Evolutionary conservation across 1,140 invertebrate species (phyloP).

Genomic region (Asbolus verrucosus): DNA sequence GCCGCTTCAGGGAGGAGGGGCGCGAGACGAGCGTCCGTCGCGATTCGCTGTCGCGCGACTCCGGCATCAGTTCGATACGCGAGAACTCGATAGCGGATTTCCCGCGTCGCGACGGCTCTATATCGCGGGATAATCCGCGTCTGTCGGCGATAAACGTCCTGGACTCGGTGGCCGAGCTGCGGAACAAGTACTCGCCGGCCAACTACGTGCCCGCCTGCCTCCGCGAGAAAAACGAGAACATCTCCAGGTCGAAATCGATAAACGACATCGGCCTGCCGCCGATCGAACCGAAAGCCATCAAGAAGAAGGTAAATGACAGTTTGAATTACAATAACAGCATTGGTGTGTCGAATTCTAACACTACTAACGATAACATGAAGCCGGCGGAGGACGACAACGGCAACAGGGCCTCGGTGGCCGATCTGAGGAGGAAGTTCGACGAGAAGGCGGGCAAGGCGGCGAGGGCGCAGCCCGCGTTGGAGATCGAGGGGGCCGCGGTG

Average conservation of each 20-base stretch:
- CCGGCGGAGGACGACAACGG: slow-evolving; percentile 67
- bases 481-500: slow-evolving; percentile 11
- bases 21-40: slow-evolving; percentile 56
- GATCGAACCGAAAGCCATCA: slow-evolving; percentile 61
- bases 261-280: slow-evolving; percentile 67
- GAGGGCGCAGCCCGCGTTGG: background rate
- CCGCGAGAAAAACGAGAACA: slow-evolving; percentile 64
- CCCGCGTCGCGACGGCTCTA: slow-evolving; percentile 57
- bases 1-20: slow-evolving; percentile 59
- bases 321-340: slow-evolving; percentile 53
- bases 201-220: slow-evolving; percentile 73
- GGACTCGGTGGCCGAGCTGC: slow-evolving; percentile 70
- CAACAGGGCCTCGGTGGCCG: slow-evolving; percentile 69
- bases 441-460: slow-evolving; percentile 52
- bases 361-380: slow-evolving; percentile 55
- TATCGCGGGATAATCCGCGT: slow-evolving; percentile 55
- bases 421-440: slow-evolving; percentile 69
- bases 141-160: slow-evolving; percentile 57
- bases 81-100: slow-evolving; percentile 56
- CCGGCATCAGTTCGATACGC: slow-evolving; percentile 59
- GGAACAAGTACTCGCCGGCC: slow-evolving; percentile 73
- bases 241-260: slow-evolving; percentile 68
- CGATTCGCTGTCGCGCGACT: slow-evolving; percentile 57
- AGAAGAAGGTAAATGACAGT: slow-evolving; percentile 63
- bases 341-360: slow-evolving; percentile 53